phyloP scores from a whole-genome alignment of 2,113 vertebrate genomes.

The Dipodomys merriami region DNA sequence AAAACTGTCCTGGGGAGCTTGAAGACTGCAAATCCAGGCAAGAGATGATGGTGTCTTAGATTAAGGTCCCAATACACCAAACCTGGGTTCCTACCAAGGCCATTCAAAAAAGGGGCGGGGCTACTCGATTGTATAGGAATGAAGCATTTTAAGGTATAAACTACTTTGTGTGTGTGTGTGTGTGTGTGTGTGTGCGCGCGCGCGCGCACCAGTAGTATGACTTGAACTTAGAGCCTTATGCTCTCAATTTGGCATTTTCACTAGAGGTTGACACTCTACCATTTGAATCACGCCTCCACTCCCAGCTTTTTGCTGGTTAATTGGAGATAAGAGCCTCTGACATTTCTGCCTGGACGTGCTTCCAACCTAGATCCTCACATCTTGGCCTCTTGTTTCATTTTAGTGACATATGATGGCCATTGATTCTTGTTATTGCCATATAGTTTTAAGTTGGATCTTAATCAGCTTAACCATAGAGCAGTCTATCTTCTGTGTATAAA shows the following conservation, averaged over 20 bases:
- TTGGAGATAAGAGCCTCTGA: no score
- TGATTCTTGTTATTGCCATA: not conserved
- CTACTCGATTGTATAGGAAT: not conserved
- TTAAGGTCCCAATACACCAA: not conserved
- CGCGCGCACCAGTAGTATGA: no score
- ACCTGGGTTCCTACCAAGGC: not conserved
- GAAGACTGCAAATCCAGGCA: not conserved
- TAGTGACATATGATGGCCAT: not conserved
- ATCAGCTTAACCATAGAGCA: not conserved
- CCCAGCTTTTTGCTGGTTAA: no score
- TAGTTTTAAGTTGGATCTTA: slow-evolving; percentile 14
- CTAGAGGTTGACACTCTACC: no score
- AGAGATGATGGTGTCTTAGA: not conserved
- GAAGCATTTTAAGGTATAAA: not conserved
- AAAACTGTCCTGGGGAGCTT: not conserved
- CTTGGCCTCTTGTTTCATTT: not conserved
- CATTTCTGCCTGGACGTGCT: no score
- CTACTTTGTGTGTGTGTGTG: not conserved
- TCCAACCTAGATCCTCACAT: no score
- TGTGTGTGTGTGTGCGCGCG: not conserved
- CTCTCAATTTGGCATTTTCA: no score
- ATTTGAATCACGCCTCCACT: no score
- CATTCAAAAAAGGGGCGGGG: not conserved
- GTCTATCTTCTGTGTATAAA: not conserved
- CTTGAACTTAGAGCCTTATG: no score